Percentiles rank a stretch among this genome's conserved stretches.
Evolutionary conservation across 2,888 invertebrate species (phyloP).

Genomic region (Saturnia japonica): DNA sequence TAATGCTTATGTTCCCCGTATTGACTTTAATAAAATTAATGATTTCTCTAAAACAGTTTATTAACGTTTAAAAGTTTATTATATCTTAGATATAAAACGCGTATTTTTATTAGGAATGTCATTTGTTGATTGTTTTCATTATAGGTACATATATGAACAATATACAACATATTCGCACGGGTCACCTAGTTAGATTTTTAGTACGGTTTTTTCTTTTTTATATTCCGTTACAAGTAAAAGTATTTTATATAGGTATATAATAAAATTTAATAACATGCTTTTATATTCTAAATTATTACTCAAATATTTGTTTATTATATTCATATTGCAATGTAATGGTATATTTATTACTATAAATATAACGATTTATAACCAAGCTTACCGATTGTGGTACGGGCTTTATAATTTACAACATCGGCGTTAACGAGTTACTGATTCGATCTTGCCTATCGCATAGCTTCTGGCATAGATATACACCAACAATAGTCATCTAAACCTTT

Average conservation of each 20-base stretch:
- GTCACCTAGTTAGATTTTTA: neutral
- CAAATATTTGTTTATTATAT: conserved; percentile 15
- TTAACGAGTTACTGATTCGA: conserved; percentile 70
- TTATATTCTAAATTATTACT: neutral
- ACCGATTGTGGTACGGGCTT: conserved; percentile 59
- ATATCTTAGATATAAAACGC: no score
- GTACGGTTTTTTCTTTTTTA: neutral
- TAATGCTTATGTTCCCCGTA: no score
- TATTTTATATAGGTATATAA: no score
- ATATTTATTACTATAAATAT: conserved; percentile 29
- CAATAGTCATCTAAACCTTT: conserved; percentile 39
- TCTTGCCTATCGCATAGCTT: conserved; percentile 45
- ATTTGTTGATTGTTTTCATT: no score
- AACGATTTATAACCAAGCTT: conserved; percentile 50
- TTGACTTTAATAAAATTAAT: no score
- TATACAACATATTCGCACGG: no score
- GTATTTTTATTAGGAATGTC: no score
- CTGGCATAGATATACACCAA: conserved; percentile 51
- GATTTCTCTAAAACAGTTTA: no score
- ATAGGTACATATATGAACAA: no score
- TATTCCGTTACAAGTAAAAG: neutral
- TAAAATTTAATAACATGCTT: no score
- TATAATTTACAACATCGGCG: conserved; percentile 69
- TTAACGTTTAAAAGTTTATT: no score
- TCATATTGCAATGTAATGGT: conserved; percentile 26